A percentile compares a stretch with the other conserved stretches of the same genome.
These are phyloP conservation scores for Drosophila parvula DNA, from an alignment of 1,140 invertebrate genomes.

Conservation along the genomic window DNA sequence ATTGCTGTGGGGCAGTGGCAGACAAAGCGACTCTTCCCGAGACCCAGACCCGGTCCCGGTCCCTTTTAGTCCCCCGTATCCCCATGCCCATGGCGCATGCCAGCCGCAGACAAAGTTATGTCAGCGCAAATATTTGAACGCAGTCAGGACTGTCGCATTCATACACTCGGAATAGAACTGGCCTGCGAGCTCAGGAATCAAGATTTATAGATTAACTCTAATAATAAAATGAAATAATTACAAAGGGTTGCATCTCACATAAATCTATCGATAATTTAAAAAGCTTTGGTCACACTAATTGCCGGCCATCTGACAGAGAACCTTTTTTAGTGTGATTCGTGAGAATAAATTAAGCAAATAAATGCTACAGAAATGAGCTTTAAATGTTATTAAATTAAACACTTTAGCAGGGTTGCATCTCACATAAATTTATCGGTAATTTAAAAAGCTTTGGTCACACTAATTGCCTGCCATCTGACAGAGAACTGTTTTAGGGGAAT, in stretches of 20 bases:
- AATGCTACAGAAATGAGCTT: no score
- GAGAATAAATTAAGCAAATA: no score
- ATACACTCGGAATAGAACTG: not conserved
- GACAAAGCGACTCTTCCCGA: conserved; percentile 57
- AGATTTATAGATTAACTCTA: no score
- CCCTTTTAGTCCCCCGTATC: not conserved
- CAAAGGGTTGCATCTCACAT: not conserved
- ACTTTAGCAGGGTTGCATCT: no score
- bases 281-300: not conserved
- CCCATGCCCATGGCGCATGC: conserved; percentile 48
- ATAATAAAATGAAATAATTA: not conserved
- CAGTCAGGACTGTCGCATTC: conserved; percentile 41
- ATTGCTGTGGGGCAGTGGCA: conserved; percentile 52
- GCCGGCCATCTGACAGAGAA: no score
- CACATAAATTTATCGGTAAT: not conserved
- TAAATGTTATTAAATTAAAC: no score
- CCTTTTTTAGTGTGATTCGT: no score
- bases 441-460: not conserved
- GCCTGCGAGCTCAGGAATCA: not conserved
- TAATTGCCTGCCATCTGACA: not conserved
- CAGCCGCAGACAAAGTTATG: conserved; percentile 81
- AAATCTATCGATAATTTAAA: not conserved
- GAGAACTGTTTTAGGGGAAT: not conserved
- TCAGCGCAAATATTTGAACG: conserved; percentile 78
- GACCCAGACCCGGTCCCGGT: conserved; percentile 2